Base-by-base conservation (phyloP, 2,113 vertebrate species). In the Rhagologus leucostigma region DNA sequence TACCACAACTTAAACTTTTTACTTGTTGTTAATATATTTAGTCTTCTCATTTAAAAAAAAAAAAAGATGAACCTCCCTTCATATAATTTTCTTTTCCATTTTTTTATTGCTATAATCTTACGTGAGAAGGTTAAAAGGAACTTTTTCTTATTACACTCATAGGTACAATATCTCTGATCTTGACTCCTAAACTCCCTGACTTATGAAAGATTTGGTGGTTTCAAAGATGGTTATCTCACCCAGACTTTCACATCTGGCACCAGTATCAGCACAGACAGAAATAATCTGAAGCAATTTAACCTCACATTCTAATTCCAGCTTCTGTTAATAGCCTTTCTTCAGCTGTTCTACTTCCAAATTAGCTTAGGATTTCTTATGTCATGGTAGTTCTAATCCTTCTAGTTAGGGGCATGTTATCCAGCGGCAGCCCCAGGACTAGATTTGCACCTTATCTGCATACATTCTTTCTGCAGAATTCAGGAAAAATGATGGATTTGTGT, bases 291-390 rank as follows among this genome's bases (percentile, higher is more conserved):
- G 83, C 87, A 95, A 92, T 95, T 96, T 91, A 96, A 96, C 84
- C 55, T 96, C 52, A 23, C 33, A 44, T 92, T 96, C 80, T 95
- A 95, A 94, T 94, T 95, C 74, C 75, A 93, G n/a, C 71, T 94
- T 94, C 94, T 91, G 84, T 76, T 94, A 96, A 96, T 84, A 95
- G 92, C 67, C 90, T 95, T 94, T 95, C 91, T 95, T 96, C 89
- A 87, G 91, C 94, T 95, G 87, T 89, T 95, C 84, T 93, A 49
- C 75, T 84, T 95, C 59, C 35, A 95, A 97, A 96, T 97, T 96
- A 95, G 81, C 70, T 91, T 76, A 93, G 91, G 95, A 93, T 95
- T 97, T 92, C 93, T 95, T 86, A 84, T 83, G 75, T 90, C 89
- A 59, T 91, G 80, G 90, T 86, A 95, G 75, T 79, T 79, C 71